Conservation (phyloP, 1,140 invertebrate species). For the Neodiprion fabricii region DNA sequence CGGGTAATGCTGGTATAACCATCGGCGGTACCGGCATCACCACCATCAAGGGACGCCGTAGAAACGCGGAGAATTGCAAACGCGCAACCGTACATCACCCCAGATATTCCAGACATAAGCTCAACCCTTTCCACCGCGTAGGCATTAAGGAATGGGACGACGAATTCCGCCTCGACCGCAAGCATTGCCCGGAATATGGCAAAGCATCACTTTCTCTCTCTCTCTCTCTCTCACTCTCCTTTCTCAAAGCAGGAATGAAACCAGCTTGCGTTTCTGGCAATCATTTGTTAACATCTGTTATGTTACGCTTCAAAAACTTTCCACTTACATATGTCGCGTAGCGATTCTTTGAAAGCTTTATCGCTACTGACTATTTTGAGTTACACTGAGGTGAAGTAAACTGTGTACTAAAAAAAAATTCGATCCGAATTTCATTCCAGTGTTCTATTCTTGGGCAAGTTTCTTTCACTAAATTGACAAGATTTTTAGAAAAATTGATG, state of each 20-base stretch:
- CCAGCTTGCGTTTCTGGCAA: neutral
- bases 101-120: constrained; percentile 1
- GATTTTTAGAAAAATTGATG: no score
- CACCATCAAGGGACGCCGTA: neutral
- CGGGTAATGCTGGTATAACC: neutral
- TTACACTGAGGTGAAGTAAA: no score
- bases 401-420: no score
- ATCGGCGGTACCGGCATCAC: no score
- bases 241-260: neutral
- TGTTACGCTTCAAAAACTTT: no score
- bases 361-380: no score
- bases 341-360: no score
- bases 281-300: neutral
- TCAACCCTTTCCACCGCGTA: neutral
- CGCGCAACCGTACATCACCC: constrained; percentile 1
- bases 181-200: neutral
- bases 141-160: neutral
- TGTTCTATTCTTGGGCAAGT: no score
- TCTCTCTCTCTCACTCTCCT: neutral
- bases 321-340: no score
- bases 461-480: no score
- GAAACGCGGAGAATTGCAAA: constrained; percentile 1
- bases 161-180: neutral
- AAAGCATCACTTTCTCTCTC: neutral
- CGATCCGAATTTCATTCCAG: no score